Conservation (phyloP, 2,797 vertebrate genomes). For the Chrosomus eos region DNA sequence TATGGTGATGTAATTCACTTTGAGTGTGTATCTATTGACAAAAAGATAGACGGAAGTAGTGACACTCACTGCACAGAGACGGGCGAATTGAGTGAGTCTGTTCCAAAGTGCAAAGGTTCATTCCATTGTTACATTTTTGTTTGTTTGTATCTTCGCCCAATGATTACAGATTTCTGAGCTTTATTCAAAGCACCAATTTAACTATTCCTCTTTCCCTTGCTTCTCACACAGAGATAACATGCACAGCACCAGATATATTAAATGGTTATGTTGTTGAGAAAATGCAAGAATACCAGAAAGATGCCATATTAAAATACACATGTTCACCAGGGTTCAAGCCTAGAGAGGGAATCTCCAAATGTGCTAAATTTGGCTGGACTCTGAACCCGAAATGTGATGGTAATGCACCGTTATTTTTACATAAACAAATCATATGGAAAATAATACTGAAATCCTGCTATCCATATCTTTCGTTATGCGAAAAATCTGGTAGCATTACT, state of each 20-base stretch:
- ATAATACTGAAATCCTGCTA: background rate
- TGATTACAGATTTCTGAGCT: background rate
- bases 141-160: background rate
- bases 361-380: constrained; percentile 54
- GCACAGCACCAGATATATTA: background rate
- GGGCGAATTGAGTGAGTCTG: constrained; percentile 57
- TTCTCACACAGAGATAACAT: constrained; percentile 62
- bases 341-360: constrained; percentile 37
- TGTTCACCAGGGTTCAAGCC: background rate
- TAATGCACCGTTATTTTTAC: constrained; percentile 12
- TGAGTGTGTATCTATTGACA: constrained; percentile 50
- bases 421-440: background rate
- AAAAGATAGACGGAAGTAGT: constrained; percentile 3
- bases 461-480: background rate
- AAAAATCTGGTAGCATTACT: background rate
- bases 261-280: background rate
- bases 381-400: constrained; percentile 56
- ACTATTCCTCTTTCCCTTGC: background rate
- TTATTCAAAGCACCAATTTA: background rate
- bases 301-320: constrained; percentile 37
- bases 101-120: constrained; percentile 71
- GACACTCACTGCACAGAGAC: constrained; percentile 69
- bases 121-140: background rate
- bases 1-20: constrained; percentile 72
- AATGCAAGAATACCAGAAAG: background rate